A percentile compares a stretch with the other conserved stretches of the same genome.
phyloP scores from a whole-genome alignment of 2,113 vertebrate genomes.

The Enhydra lutris region DNA sequence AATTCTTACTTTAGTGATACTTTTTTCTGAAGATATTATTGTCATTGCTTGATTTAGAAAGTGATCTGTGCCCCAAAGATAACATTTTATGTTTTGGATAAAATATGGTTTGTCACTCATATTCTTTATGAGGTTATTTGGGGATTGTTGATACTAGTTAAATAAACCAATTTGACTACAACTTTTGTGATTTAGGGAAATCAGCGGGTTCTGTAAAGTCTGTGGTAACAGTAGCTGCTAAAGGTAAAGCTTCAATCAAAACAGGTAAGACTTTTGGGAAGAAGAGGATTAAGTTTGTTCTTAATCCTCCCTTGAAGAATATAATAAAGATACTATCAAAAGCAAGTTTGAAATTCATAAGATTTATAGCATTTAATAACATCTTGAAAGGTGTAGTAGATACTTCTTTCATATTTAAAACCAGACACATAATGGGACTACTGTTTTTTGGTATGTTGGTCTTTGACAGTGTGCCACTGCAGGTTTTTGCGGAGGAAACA shows the following conservation, averaged over 20 bases:
- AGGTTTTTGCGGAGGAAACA: neutral
- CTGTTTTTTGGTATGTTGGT: neutral
- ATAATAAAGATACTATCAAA: neutral
- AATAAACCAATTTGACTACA: slow-evolving; percentile 61
- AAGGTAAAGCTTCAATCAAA: slow-evolving; percentile 60
- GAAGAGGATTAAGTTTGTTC: neutral
- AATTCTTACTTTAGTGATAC: neutral
- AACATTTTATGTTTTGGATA: slow-evolving; percentile 28
- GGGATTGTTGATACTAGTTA: neutral
- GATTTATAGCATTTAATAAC: slow-evolving; percentile 12
- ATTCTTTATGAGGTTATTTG: neutral
- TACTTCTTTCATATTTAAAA: slow-evolving; percentile 36
- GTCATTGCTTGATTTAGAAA: neutral
- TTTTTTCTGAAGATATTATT: neutral
- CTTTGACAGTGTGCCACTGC: neutral
- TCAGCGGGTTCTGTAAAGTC: slow-evolving; percentile 71
- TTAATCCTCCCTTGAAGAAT: neutral
- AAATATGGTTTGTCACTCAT: neutral
- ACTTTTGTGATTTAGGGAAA: slow-evolving; percentile 75
- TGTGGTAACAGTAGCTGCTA: slow-evolving; percentile 38
- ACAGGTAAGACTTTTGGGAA: slow-evolving; percentile 63
- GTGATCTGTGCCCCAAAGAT: neutral
- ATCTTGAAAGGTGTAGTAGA: neutral
- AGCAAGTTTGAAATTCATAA: slow-evolving; percentile 22
- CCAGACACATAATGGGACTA: neutral